phyloP scores from a whole-genome alignment of 2,888 invertebrate genomes.

The Ochlodes sylvanus region DNA sequence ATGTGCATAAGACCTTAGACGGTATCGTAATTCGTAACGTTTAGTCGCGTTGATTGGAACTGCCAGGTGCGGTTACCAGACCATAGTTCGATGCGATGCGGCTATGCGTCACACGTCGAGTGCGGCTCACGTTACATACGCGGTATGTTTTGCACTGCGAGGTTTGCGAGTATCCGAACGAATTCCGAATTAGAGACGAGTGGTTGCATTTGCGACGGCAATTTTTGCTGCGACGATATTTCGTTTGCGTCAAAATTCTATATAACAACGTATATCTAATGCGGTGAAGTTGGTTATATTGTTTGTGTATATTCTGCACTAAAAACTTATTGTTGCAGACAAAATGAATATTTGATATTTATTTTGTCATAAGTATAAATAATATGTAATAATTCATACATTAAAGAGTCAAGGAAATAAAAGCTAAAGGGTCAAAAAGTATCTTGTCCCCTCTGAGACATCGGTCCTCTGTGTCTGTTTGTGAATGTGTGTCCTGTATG shows the following conservation, averaged over 20 bases:
- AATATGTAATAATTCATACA: too few relatives aligned
- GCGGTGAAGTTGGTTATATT: too few relatives aligned
- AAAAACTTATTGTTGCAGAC: too few relatives aligned
- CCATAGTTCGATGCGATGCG: slow-evolving; percentile 11
- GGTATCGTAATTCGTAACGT: slow-evolving; percentile 5
- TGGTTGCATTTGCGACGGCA: background rate
- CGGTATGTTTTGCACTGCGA: background rate
- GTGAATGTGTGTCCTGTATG: too few relatives aligned
- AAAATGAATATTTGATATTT: too few relatives aligned
- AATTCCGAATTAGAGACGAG: background rate
- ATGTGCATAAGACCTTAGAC: slow-evolving; percentile 12
- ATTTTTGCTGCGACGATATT: background rate
- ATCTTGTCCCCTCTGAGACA: too few relatives aligned
- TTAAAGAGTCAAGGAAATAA: too few relatives aligned
- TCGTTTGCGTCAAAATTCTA: background rate
- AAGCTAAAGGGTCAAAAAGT: too few relatives aligned
- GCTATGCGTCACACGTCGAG: slow-evolving; percentile 14
- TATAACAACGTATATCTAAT: too few relatives aligned
- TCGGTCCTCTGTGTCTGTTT: too few relatives aligned
- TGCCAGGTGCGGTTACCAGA: slow-evolving; percentile 26
- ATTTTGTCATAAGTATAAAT: too few relatives aligned
- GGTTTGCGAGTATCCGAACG: background rate
- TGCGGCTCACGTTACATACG: slow-evolving; percentile 17
- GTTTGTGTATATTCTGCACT: too few relatives aligned
- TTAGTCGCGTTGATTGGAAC: slow-evolving; percentile 14